Evolutionary conservation across 1,140 invertebrate genomes (phyloP), one percentile per base, ranked within the genome.

Genomic region (Heliconius nattereri): DNA sequence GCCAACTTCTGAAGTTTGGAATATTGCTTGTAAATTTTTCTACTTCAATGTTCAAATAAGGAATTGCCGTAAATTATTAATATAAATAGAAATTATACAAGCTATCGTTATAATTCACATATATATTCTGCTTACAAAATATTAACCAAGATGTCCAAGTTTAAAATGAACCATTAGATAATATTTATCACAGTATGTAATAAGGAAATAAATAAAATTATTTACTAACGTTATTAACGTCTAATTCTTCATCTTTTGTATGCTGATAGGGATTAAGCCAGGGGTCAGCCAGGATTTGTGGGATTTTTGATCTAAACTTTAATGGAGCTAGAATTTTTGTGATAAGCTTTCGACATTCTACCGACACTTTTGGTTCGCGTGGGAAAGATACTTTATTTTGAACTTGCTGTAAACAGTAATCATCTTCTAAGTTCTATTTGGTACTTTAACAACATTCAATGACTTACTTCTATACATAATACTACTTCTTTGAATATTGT

Each of bases 381-480:
- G 97, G 97, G 86, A 97, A 97, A 0, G 94, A 95, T 6, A 97
- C 95, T 87, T 96, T 96, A 81, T 95, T 96, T 87, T 97, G 96
- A 11, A 97, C 96, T 95, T 97, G 96, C 96, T 96, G 87, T 29
- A 76, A 85, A 84, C 70, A 45, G 11, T 11, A 26, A 9, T n/a
- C 3, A n/a, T 60, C 1, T 16, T 26, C 20, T 26, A 16, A 66
- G 60, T 66, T 29, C 26, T 29, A 29, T 20, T 52, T 52, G 49
- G 19, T 60, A 60, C 23, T 60, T 76, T 60, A 71, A 71, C 35
- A 52, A 20, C 19, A 7, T 20, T 20, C 19, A 7, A 52, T 20
- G 7, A 52, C 49, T 7, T 45, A 45, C 13, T 45, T 16, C 2
- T 40, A 40, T 40, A 9, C 37, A 11, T 40, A 40, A 40, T 40